Base-by-base conservation (phyloP, 2,888 invertebrate genomes). In the Erebia epiphron region DNA sequence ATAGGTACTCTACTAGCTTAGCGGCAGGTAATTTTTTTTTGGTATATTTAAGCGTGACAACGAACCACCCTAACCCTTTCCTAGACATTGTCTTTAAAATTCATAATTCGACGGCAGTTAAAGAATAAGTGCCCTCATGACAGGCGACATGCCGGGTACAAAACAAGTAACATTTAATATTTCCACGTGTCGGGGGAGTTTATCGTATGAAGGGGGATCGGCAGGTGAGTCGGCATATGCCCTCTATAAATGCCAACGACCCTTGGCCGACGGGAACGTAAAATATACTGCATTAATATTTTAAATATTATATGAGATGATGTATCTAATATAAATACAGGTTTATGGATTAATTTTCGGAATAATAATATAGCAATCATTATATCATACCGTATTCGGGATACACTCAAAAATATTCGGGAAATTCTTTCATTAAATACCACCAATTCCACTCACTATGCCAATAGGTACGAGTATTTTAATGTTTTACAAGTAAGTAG, bases 161-260 rank as follows among this genome's bases (percentile, higher is more conserved):
- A 82, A 84, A 86, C 89, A 86, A 86, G 90, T 90, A 90, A 91
- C 89, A 91, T 90, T 91, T 89, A 90, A 91, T 91, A 90, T 88
- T 87, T 87, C 86, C 85, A 83, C 80, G 83, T 82, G 76, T 74
- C 75, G 81, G 79, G 86, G 87, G 86, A 85, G 82, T 80, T 76
- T 80, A 80, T 76, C 73, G 77, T 75, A 76, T 79, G 77, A 75
- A 75, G 79, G 86, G 86, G 87, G 87, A 83, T 79, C 78, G 80
- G 86, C 92, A 92, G 92, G 92, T 92, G 92, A 87, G 85, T 86
- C 78, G 82, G 81, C 91, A 90, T 88, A 91, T 90, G 92, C 87
- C 90, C 88, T 87, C 89, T 86, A 79, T 82, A 84, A 88, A 89
- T 90, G 92, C 88, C 90, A 92, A 87, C 84, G 92, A 92, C 91